Conservation (phyloP, 2,797 vertebrate genomes). For the Decapterus maruadsi region DNA sequence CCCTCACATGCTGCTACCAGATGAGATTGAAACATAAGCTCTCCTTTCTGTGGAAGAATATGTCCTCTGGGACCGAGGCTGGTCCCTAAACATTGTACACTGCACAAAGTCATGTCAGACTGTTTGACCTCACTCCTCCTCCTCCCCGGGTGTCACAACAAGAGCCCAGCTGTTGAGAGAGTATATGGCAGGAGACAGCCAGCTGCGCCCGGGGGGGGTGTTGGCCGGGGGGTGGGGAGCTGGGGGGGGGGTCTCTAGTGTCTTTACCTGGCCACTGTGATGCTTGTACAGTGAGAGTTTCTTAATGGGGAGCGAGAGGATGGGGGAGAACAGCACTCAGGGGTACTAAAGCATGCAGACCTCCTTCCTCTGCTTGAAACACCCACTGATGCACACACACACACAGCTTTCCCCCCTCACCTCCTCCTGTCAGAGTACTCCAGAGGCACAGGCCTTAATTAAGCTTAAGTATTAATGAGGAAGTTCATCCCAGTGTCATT, state of each 20-base stretch:
- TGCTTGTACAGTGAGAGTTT: slow-evolving; percentile 42
- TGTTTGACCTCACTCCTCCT: slow-evolving; percentile 57
- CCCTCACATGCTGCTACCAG: slow-evolving; percentile 29
- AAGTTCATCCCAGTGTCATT: slow-evolving; percentile 67
- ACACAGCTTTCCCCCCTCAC: slow-evolving; percentile 30
- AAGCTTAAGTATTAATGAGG: slow-evolving; percentile 82
- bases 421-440: slow-evolving; percentile 47
- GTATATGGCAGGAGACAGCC: slow-evolving; percentile 48
- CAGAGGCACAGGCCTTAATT: slow-evolving; percentile 75
- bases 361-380: slow-evolving; percentile 45
- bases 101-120: slow-evolving; percentile 38
- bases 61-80: slow-evolving; percentile 6
- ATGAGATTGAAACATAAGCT: slow-evolving; percentile 29
- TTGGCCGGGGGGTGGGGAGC: too few relatives aligned
- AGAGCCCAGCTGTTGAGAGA: slow-evolving; percentile 43
- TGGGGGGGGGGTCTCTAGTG: slow-evolving; percentile 28
- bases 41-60: slow-evolving; percentile 20
- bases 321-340: slow-evolving; percentile 13
- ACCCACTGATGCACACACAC: slow-evolving; percentile 30
- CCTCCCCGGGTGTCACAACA: slow-evolving; percentile 58
- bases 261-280: slow-evolving; percentile 41
- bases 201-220: slow-evolving; percentile 57
- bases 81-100: slow-evolving; percentile 38
- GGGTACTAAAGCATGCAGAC: slow-evolving; percentile 48
- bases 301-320: slow-evolving; percentile 27